Evolutionary conservation across 2,113 vertebrate species (phyloP).

Genomic region (Datnioides undecimradiatus): DNA sequence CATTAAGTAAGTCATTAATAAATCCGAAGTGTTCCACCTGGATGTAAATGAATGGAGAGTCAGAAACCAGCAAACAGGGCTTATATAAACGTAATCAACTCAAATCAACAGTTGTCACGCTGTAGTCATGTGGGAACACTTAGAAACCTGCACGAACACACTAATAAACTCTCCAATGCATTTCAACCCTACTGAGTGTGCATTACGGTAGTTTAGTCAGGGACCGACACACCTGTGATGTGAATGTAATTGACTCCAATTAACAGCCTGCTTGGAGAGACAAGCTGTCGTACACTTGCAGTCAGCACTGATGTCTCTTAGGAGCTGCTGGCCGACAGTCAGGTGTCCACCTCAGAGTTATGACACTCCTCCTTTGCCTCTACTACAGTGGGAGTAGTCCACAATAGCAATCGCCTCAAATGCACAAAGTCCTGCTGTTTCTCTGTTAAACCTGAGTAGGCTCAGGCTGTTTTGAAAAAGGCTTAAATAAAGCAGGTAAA

Average conservation of each 20-base stretch:
- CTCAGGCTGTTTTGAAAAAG: too few species aligned
- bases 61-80: neutral
- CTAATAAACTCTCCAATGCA: neutral
- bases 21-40: neutral
- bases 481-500: too few species aligned
- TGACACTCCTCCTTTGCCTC: neutral
- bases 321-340: neutral
- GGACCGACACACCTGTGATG: neutral
- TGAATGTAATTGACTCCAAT: constrained; percentile 25
- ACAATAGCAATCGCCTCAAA: neutral
- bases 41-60: neutral
- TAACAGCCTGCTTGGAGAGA: neutral
- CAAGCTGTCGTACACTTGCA: neutral
- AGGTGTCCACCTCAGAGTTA: neutral
- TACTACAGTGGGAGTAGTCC: too few species aligned
- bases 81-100: neutral
- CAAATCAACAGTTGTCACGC: neutral
- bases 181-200: neutral
- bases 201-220: constrained; percentile 8
- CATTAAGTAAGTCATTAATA: too few species aligned
- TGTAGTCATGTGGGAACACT: neutral
- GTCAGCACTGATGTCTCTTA: neutral
- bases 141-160: neutral
- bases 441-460: too few species aligned
- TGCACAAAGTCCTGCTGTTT: too few species aligned